Evolutionary conservation across 2,888 invertebrate genomes (phyloP).

Genomic region (Lasius fuliginosus): DNA sequence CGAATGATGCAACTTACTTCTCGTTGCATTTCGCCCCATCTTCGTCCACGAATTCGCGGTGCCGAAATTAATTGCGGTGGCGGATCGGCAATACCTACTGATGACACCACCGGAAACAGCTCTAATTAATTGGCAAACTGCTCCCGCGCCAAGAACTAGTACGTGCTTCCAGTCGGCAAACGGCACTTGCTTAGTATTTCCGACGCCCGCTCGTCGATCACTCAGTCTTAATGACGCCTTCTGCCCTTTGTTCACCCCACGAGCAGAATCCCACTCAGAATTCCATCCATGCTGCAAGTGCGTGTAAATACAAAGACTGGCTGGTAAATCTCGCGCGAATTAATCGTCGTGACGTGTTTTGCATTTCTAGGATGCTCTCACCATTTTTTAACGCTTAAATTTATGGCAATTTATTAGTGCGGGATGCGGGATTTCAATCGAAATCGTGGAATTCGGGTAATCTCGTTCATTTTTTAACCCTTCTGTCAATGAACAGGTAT

Average conservation of each 20-base stretch:
- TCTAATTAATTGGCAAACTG: slow-evolving; percentile 55
- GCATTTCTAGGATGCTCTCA: slow-evolving; percentile 19
- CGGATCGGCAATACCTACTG: slow-evolving; percentile 48
- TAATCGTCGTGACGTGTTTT: slow-evolving; percentile 55
- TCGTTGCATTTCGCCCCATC: not conserved
- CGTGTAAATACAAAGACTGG: slow-evolving; percentile 45
- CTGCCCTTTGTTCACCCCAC: slow-evolving; percentile 58
- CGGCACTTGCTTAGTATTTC: slow-evolving; percentile 60
- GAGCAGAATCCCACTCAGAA: slow-evolving; percentile 30
- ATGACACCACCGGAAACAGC: slow-evolving; percentile 53
- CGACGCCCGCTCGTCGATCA: slow-evolving; percentile 56
- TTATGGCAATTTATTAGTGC: not conserved
- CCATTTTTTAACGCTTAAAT: slow-evolving; percentile 26
- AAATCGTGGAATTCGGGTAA: not conserved
- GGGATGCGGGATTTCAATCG: not conserved
- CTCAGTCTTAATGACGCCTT: slow-evolving; percentile 56
- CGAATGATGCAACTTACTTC: not conserved
- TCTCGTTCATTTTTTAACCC: not conserved
- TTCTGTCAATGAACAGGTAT: too few relatives aligned
- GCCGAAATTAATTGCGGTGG: slow-evolving; percentile 53
- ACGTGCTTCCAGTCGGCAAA: slow-evolving; percentile 55
- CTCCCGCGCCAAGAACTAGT: slow-evolving; percentile 47
- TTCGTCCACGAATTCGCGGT: slow-evolving; percentile 23
- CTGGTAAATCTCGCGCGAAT: slow-evolving; percentile 59
- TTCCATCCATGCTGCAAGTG: slow-evolving; percentile 46